Evolutionary conservation across 2,888 invertebrate genomes (phyloP).

Genomic region (Toxonevra muliebris): DNA sequence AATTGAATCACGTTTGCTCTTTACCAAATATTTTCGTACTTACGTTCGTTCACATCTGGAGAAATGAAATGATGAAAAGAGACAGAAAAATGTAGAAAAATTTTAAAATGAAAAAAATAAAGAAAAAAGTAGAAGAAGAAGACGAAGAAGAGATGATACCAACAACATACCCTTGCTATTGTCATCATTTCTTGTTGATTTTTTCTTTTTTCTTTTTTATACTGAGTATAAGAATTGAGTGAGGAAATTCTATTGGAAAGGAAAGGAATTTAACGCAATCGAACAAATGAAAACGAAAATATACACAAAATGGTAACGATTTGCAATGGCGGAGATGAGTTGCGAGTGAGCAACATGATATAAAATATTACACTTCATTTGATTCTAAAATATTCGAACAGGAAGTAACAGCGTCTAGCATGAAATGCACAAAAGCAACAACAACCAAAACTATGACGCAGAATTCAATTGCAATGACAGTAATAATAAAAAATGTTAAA

Average conservation of each 20-base stretch:
- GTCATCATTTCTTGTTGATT: too few relatives aligned
- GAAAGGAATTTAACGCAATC: conserved; percentile 16
- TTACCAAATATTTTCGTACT: neutral
- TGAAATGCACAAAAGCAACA: neutral
- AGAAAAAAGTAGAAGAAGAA: too few relatives aligned
- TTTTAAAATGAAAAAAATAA: too few relatives aligned
- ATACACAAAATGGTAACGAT: neutral
- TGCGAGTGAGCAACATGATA: neutral
- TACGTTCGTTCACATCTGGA: too few relatives aligned
- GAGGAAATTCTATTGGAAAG: neutral
- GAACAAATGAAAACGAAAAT: conserved; percentile 17
- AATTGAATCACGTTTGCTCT: conserved; percentile 31
- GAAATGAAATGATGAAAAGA: too few relatives aligned
- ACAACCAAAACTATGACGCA: neutral
- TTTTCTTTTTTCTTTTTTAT: too few relatives aligned
- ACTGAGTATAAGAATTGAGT: too few relatives aligned
- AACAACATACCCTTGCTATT: too few relatives aligned
- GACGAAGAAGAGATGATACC: too few relatives aligned
- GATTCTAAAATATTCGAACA: conserved; percentile 9
- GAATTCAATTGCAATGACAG: neutral
- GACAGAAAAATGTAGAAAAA: too few relatives aligned
- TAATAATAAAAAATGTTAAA: neutral
- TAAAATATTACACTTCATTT: conserved; percentile 25
- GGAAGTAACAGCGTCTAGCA: neutral
- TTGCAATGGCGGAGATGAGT: neutral